Base-by-base conservation (phyloP, 2,113 vertebrate genomes). In the Etheostoma spectabile region DNA sequence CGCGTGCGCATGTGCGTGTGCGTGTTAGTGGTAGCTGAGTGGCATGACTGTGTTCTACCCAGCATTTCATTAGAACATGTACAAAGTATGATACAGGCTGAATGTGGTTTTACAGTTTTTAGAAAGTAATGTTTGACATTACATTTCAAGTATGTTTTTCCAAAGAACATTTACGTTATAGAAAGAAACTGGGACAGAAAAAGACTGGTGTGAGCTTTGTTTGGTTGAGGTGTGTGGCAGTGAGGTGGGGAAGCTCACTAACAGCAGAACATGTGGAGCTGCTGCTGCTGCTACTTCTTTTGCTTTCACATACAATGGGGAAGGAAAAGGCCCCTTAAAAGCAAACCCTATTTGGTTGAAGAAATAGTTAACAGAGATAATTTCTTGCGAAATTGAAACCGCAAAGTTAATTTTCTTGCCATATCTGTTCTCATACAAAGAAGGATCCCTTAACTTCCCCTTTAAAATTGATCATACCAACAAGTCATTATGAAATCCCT, bases 381-480 rank as follows among this genome's bases (percentile, higher is more conserved):
- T 72, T 35, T 77, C 3, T n/a, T 22, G 33, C n/a, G 46, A 59
- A 70, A 66, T 16, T 59, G 5, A 60, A 57, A 18, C 30, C 51
- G 73, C n/a, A 35, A 30, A 49, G 59, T 71, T 56, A 6, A 65
- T 74, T 82, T 76, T 45, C 46, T 53, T 21, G 22, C 15, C 35
- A 30, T 30, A 59, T 35, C 13, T 60, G 21, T 56, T 42, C 53
- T n/a, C 52, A 38, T 22, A 53, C 10, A 13, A 55, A 22, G n/a
- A 52, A 18, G 12, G 45, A 60, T n/a, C 62, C 6, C n/a, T 14
- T 2, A 80, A 76, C 61, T 5, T 51, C 42, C 27, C 35, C 16
- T 69, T 77, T 79, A 60, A 55, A 49, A 74, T 79, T 63, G 84
- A 85, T 84, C 30, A 82, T 65, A 82, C 80, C 16, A 56, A 19